Evolutionary conservation across 2,888 invertebrate species (phyloP).

Genomic region (Lysandra coridon): DNA sequence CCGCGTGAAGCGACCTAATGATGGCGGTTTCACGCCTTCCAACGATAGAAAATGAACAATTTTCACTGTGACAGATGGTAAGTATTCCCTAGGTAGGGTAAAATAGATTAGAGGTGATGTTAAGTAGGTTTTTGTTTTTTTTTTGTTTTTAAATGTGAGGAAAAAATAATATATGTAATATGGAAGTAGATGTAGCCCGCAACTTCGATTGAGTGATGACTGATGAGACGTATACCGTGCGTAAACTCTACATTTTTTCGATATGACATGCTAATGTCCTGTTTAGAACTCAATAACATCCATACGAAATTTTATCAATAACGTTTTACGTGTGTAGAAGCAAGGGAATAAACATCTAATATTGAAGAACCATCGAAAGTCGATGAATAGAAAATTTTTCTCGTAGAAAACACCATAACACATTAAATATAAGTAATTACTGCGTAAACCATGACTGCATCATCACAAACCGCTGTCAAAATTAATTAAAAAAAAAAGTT

Average conservation of each 20-base stretch:
- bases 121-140: neutral
- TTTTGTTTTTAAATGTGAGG: neutral
- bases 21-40: slow-evolving; percentile 74
- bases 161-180: no score
- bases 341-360: no score
- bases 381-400: neutral
- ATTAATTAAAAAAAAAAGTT: neutral
- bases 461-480: slow-evolving; percentile 7
- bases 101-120: neutral
- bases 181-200: no score
- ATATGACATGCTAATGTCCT: neutral
- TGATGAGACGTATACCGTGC: no score
- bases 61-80: neutral
- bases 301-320: no score
- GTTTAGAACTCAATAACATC: neutral
- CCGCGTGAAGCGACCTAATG: slow-evolving; percentile 65
- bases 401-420: neutral
- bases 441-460: neutral
- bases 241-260: neutral
- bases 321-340: no score
- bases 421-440: neutral
- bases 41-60: slow-evolving; percentile 36
- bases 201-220: no score
- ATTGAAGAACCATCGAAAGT: no score
- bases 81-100: neutral